A percentile compares a stretch with the other conserved stretches of the same genome.
These are phyloP conservation scores for Rhagonycha fulva DNA, from an alignment of 2,888 invertebrate genomes.

Conservation along the genomic window DNA sequence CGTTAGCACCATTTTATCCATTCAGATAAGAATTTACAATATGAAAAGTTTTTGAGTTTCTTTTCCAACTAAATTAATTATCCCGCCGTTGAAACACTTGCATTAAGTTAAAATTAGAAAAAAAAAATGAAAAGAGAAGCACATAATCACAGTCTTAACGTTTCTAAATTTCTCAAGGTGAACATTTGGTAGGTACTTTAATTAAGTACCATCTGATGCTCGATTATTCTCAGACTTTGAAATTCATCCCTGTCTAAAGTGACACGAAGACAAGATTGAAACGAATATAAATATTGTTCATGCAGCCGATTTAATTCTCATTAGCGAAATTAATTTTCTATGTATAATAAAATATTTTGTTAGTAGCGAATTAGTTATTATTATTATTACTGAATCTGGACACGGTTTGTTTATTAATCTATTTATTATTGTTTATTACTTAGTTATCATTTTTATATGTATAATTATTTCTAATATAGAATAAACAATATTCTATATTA, in stretches of 20 bases:
- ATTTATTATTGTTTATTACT: conserved; percentile 7
- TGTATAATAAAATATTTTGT: conserved; percentile 31
- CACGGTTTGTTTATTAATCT: conserved; percentile 21
- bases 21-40: background rate
- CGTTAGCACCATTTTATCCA: background rate
- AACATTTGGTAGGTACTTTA: conserved; percentile 46
- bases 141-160: conserved; percentile 33
- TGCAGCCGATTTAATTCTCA: conserved; percentile 36
- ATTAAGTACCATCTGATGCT: conserved; percentile 52
- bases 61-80: background rate
- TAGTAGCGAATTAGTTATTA: conserved; percentile 21
- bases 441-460: conserved; percentile 11
- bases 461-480: conserved; percentile 8
- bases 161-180: conserved; percentile 39
- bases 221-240: conserved; percentile 49
- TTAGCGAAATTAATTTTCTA: conserved; percentile 33
- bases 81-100: background rate
- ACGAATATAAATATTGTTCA: conserved; percentile 44
- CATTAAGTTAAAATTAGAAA: background rate
- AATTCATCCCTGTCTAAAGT: conserved; percentile 40
- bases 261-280: conserved; percentile 46
- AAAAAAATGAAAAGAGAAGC: conserved; percentile 3
- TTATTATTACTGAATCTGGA: conserved; percentile 28
- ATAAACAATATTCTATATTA: conserved; percentile 3
- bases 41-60: background rate